A percentile compares a stretch with the other conserved stretches of the same genome.
Evolutionary conservation across 2,888 invertebrate species (phyloP).

Genomic region (Hemistola chrysoprasaria): DNA sequence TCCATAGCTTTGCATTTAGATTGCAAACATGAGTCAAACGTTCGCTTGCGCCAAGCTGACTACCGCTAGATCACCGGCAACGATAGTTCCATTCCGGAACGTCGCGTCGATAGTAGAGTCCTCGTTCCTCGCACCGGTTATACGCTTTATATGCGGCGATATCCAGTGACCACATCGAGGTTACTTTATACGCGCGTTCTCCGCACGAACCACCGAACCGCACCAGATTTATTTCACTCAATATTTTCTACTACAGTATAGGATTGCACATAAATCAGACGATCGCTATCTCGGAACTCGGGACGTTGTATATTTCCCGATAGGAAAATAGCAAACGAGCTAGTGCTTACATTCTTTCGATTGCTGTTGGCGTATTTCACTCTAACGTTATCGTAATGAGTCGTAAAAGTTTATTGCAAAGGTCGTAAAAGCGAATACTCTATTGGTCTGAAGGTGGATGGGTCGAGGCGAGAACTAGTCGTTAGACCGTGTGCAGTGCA

Average conservation of each 20-base stretch:
- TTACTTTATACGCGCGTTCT: constrained; percentile 48
- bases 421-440: constrained; percentile 61
- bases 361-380: constrained; percentile 59
- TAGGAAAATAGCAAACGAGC: constrained; percentile 40
- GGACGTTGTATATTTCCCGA: constrained; percentile 47
- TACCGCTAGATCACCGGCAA: constrained; percentile 48
- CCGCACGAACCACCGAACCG: constrained; percentile 47
- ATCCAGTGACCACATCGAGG: constrained; percentile 51
- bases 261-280: constrained; percentile 52
- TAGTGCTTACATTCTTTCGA: constrained; percentile 52
- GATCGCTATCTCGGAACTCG: constrained; percentile 46
- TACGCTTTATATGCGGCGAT: constrained; percentile 52
- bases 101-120: constrained; percentile 34
- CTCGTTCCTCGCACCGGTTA: constrained; percentile 46
- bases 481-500: constrained; percentile 22
- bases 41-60: constrained; percentile 52
- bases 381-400: constrained; percentile 68
- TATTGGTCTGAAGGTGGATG: constrained; percentile 46
- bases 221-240: constrained; percentile 62
- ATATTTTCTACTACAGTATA: constrained; percentile 46
- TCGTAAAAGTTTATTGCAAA: constrained; percentile 64
- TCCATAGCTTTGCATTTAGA: constrained; percentile 55
- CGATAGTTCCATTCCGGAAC: constrained; percentile 30
- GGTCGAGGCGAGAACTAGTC: constrained; percentile 33
- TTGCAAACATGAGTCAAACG: constrained; percentile 39